Evolutionary conservation across 2,113 vertebrate species (phyloP).

Genomic region (Corythoichthys intestinalis): DNA sequence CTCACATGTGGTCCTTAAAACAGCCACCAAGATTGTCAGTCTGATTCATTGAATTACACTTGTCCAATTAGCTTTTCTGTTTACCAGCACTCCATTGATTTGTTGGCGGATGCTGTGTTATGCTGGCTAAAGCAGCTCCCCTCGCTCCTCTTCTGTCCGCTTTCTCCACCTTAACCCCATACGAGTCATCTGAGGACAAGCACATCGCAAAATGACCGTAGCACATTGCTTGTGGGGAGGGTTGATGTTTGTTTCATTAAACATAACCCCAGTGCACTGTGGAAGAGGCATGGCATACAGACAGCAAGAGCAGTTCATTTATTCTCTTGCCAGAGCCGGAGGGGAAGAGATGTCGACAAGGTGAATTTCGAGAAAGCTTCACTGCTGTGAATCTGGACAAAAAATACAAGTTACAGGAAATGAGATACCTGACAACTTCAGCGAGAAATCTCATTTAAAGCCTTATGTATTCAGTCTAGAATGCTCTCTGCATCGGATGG

Average conservation of each 20-base stretch:
- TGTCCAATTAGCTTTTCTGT: slow-evolving; percentile 21
- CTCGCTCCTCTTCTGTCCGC: slow-evolving; percentile 10
- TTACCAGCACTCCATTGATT: slow-evolving; percentile 39
- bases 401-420: slow-evolving; percentile 33
- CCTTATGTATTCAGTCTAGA: slow-evolving; percentile 12
- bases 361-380: slow-evolving; percentile 33
- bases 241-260: slow-evolving; percentile 48
- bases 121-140: slow-evolving; percentile 22
- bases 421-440: slow-evolving; percentile 29
- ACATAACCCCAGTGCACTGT: slow-evolving; percentile 31
- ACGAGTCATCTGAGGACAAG: slow-evolving; percentile 49
- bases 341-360: slow-evolving; percentile 41
- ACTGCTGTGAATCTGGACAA: slow-evolving; percentile 35
- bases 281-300: slow-evolving; percentile 14
- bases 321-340: slow-evolving; percentile 18
- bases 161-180: slow-evolving; percentile 26
- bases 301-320: slow-evolving; percentile 25
- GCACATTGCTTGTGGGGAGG: slow-evolving; percentile 6
- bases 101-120: slow-evolving; percentile 27
- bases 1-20: not conserved
- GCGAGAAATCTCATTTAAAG: slow-evolving; percentile 33
- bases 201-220: slow-evolving; percentile 12
- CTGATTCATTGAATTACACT: not conserved
- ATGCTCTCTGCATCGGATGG: slow-evolving; percentile 10
- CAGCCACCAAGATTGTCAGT: not conserved